Evolutionary conservation across 2,797 vertebrate genomes (phyloP).

Genomic region (Acrossocheilus fasciatus): DNA sequence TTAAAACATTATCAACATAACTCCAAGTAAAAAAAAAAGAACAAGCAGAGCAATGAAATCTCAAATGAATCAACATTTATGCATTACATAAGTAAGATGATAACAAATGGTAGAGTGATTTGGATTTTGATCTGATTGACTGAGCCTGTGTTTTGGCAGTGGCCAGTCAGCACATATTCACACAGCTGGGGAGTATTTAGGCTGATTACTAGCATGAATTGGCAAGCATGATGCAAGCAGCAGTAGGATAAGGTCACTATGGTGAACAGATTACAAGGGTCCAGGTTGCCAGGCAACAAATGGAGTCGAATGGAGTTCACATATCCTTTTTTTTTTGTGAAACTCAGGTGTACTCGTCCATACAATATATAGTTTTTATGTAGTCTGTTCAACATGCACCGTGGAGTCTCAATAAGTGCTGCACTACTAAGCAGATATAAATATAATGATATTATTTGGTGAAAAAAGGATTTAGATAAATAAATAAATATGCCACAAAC

Average conservation of each 20-base stretch:
- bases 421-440: conserved; percentile 16
- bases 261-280: conserved; percentile 54
- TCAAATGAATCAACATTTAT: conserved; percentile 16
- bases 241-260: conserved; percentile 37
- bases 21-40: conserved; percentile 26
- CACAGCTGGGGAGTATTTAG: conserved; percentile 47
- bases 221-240: conserved; percentile 38
- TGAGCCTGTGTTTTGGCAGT: conserved; percentile 46
- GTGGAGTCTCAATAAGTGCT: background rate
- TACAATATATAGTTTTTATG: background rate
- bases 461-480: background rate
- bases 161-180: conserved; percentile 39
- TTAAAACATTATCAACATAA: conserved; percentile 13
- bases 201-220: conserved; percentile 53
- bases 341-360: background rate
- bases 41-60: conserved; percentile 17
- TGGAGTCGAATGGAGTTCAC: conserved; percentile 51
- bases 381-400: background rate
- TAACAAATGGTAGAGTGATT: conserved; percentile 61
- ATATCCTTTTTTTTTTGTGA: background rate
- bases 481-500: conserved; percentile 24
- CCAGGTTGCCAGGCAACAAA: conserved; percentile 51
- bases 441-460: background rate
- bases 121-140: conserved; percentile 67
- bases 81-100: conserved; percentile 44